phyloP scores from a whole-genome alignment of 2,797 vertebrate species.

The Pelodytes ibericus region DNA sequence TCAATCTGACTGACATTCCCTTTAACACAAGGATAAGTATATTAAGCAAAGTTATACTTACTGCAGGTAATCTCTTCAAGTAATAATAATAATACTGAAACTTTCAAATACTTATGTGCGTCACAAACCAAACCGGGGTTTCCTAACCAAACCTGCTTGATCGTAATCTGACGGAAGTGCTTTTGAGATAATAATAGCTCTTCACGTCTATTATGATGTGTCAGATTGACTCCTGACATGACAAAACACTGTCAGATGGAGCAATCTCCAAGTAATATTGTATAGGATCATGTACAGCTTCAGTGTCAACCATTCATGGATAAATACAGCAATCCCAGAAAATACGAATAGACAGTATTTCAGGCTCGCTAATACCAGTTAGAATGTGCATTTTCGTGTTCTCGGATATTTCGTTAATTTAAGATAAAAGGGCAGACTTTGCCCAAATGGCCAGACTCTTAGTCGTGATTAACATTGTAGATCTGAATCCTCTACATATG shows the following conservation, averaged over 20 bases:
- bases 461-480: conserved; percentile 39
- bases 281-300: background rate
- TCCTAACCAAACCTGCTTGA: background rate
- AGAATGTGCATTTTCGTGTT: conserved; percentile 11
- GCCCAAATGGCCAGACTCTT: conserved; percentile 34
- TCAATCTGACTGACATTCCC: too few species aligned
- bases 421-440: conserved; percentile 45
- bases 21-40: too few species aligned
- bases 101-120: background rate
- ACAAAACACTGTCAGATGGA: background rate
- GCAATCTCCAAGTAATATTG: background rate
- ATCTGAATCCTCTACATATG: conserved; percentile 39
- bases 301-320: background rate
- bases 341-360: conserved; percentile 15
- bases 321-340: conserved; percentile 3
- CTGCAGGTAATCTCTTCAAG: too few species aligned
- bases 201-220: background rate
- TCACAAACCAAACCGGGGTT: background rate
- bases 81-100: background rate
- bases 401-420: conserved; percentile 39
- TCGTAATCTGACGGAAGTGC: background rate
- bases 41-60: too few species aligned
- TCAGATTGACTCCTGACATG: background rate
- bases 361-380: conserved; percentile 25
- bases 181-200: background rate